phyloP scores from a whole-genome alignment of 2,797 vertebrate genomes.

The Loris lydekkerianus region DNA sequence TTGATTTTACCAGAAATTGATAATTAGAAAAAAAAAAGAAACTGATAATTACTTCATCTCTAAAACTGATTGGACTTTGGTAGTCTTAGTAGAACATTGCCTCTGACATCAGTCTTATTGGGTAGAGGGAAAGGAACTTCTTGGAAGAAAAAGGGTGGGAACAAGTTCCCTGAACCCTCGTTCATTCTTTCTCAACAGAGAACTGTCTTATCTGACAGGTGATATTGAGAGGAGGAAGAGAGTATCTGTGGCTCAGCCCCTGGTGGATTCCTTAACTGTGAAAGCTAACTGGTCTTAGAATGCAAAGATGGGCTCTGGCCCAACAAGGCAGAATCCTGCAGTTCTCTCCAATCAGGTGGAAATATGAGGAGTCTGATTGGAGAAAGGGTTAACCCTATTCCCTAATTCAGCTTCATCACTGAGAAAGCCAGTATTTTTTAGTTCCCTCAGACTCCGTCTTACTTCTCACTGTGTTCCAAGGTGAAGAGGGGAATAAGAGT shows the following conservation, averaged over 20 bases:
- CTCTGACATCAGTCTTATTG: not conserved
- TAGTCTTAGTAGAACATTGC: not conserved
- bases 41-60: not conserved
- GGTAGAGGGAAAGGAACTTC: not conserved
- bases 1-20: no score
- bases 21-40: no score
- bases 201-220: not conserved
- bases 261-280: not conserved
- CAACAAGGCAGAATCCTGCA: not conserved
- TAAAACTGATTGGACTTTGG: not conserved
- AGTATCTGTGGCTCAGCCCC: not conserved
- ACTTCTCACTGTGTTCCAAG: constrained; percentile 21
- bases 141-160: not conserved
- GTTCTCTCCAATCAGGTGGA: not conserved
- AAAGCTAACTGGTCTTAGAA: not conserved
- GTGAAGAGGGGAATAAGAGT: not conserved
- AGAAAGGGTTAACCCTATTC: not conserved
- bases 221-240: not conserved
- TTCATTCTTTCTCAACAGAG: not conserved
- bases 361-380: not conserved
- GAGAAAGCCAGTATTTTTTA: not conserved
- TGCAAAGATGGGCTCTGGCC: not conserved
- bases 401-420: not conserved
- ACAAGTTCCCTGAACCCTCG: not conserved
- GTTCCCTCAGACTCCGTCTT: not conserved